Percentiles rank a stretch among this genome's conserved stretches.
Evolutionary conservation across 2,797 vertebrate genomes (phyloP).

Genomic region (Schizothorax lantsangensis): DNA sequence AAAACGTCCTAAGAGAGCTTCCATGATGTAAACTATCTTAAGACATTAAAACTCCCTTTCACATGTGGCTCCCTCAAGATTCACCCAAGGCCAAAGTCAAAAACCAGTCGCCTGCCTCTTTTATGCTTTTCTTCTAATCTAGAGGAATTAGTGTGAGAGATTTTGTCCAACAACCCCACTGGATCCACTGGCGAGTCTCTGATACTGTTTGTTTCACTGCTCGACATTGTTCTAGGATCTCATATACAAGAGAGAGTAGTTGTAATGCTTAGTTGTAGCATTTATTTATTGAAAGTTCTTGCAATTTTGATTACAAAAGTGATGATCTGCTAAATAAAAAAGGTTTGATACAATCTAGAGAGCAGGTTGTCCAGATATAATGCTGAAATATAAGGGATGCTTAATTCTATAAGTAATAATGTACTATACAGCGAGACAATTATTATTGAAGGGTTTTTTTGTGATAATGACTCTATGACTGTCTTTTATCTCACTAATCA

Average conservation of each 20-base stretch:
- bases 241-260: not conserved
- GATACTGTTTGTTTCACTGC: constrained; percentile 10
- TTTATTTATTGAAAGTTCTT: not conserved
- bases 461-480: not conserved
- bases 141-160: constrained; percentile 42
- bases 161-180: constrained; percentile 33
- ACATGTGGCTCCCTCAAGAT: constrained; percentile 50
- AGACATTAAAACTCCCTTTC: constrained; percentile 61
- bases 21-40: constrained; percentile 39
- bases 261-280: constrained; percentile 3
- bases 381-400: not conserved
- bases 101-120: constrained; percentile 27
- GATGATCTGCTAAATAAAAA: not conserved
- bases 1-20: constrained; percentile 14
- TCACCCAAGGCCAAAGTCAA: constrained; percentile 16
- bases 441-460: not conserved
- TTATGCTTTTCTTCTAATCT: constrained; percentile 48
- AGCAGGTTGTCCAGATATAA: not conserved
- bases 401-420: not conserved
- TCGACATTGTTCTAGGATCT: not conserved
- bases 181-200: constrained; percentile 18
- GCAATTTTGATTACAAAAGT: not conserved
- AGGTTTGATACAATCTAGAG: not conserved
- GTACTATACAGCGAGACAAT: not conserved
- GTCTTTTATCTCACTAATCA: not conserved